phyloP scores from a whole-genome alignment of 2,113 vertebrate genomes.

The Chamaea fasciata region DNA sequence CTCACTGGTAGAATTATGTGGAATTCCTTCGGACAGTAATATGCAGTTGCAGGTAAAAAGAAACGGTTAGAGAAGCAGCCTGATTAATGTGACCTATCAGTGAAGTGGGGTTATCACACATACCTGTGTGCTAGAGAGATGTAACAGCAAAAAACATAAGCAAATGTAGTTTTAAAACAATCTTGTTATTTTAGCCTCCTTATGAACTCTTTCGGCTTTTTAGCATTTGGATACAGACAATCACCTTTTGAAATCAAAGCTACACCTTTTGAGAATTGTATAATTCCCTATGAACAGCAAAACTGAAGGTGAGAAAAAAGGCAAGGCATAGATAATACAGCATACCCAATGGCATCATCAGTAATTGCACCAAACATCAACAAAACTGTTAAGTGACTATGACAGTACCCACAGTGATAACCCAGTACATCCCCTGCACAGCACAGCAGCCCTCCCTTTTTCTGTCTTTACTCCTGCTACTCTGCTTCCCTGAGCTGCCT shows the following conservation, averaged over 20 bases:
- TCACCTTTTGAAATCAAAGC: neutral
- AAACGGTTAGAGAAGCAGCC: neutral
- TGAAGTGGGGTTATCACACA: neutral
- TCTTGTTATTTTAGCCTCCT: neutral
- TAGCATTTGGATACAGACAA: neutral
- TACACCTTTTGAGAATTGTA: neutral
- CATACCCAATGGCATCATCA: fast-evolving
- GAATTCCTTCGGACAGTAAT: neutral
- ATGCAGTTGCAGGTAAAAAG: neutral
- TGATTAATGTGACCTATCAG: neutral
- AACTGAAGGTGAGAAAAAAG: neutral
- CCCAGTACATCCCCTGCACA: too few relatives aligned
- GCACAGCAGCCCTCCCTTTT: neutral
- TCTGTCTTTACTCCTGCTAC: neutral
- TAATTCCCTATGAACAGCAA: neutral
- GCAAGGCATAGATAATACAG: neutral
- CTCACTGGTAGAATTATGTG: neutral
- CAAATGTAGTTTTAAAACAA: neutral
- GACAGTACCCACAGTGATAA: neutral
- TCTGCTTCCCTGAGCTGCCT: neutral
- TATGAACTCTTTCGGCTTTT: neutral
- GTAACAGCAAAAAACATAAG: neutral
- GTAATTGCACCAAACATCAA: neutral
- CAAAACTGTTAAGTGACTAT: neutral
- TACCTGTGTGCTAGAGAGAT: neutral